Conservation (phyloP, 2,797 vertebrate genomes). For the Enteromius treurensis region DNA sequence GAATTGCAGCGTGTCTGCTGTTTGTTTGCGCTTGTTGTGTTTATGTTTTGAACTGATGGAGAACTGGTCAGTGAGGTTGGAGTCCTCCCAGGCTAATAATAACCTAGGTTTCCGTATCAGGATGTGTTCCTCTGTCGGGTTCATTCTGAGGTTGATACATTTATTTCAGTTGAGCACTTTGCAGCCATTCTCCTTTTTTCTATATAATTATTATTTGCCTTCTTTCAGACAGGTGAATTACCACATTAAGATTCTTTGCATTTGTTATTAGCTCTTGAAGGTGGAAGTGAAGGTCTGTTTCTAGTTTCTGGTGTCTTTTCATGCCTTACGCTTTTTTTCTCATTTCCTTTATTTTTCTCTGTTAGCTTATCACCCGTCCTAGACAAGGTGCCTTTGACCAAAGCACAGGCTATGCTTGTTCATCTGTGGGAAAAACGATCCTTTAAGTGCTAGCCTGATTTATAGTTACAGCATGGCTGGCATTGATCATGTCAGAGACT, state of each 20-base stretch:
- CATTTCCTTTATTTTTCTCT: not conserved
- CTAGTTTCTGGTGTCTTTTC: not conserved
- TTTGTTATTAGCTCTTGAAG: constrained; percentile 9
- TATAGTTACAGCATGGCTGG: constrained; percentile 42
- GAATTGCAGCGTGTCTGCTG: not conserved
- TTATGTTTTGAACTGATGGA: not conserved
- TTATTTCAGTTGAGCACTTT: constrained; percentile 18
- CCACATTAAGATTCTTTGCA: not conserved
- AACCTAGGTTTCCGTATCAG: constrained; percentile 60
- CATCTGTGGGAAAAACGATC: constrained; percentile 61
- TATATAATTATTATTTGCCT: constrained; percentile 5
- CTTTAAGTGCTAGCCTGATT: constrained; percentile 60
- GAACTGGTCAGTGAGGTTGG: constrained; percentile 58
- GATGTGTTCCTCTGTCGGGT: constrained; percentile 35
- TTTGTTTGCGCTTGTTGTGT: constrained; percentile 17
- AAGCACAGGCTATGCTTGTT: constrained; percentile 46
- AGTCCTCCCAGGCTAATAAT: constrained; percentile 61
- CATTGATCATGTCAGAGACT: constrained; percentile 59
- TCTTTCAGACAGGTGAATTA: constrained; percentile 26
- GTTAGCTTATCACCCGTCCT: constrained; percentile 7
- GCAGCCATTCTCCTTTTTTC: not conserved
- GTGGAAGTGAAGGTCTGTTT: not conserved
- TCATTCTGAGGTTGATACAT: constrained; percentile 45
- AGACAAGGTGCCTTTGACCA: constrained; percentile 61
- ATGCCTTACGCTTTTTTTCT: not conserved